phyloP scores from a whole-genome alignment of 2,797 vertebrate genomes.

The Myiotriccus ornatus region DNA sequence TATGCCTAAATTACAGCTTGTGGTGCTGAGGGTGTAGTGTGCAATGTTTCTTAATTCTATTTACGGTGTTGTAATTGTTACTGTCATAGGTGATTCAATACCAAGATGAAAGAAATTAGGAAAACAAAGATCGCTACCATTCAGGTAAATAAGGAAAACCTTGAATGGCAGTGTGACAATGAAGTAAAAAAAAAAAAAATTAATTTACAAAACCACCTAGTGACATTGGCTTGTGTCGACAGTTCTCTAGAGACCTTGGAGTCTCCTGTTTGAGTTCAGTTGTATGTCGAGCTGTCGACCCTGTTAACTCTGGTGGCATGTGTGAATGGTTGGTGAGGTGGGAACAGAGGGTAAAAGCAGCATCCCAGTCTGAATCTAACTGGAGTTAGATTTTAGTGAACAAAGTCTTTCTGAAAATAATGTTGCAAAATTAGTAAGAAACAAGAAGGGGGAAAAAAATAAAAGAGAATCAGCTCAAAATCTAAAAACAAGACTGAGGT shows the following conservation, averaged over 20 bases:
- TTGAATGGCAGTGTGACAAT: background rate
- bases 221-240: background rate
- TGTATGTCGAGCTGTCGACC: background rate
- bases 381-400: background rate
- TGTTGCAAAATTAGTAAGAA: background rate
- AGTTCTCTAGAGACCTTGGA: background rate
- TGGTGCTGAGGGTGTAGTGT: background rate
- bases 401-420: background rate
- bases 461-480: background rate
- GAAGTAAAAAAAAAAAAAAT: background rate
- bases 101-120: background rate
- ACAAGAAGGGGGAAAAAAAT: background rate
- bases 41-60: background rate
- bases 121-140: background rate
- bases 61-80: background rate
- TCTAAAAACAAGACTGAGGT: background rate
- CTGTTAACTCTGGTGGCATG: background rate
- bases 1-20: background rate
- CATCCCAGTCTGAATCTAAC: background rate
- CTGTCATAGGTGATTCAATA: background rate
- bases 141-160: background rate
- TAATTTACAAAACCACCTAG: background rate
- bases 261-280: background rate
- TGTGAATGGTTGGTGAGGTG: background rate
- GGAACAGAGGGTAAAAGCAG: background rate